These are phyloP conservation scores for Dicyrtoma fusca DNA, from an alignment of 2,888 invertebrate genomes.

Conservation along the genomic window DNA sequence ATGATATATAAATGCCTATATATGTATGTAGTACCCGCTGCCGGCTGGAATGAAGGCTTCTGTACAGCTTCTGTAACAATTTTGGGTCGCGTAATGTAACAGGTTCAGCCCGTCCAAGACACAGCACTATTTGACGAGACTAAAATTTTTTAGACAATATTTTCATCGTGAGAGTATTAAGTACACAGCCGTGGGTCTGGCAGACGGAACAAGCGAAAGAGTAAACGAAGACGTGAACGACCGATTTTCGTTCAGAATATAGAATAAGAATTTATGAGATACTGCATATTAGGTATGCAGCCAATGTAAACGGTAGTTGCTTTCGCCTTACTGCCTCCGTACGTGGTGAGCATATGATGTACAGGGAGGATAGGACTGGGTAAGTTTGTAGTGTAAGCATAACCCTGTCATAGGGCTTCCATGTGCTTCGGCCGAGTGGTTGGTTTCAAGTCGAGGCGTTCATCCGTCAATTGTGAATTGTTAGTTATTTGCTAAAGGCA, in stretches of 20 bases:
- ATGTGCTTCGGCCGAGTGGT: slow-evolving; percentile 21
- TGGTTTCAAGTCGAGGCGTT: slow-evolving; percentile 45
- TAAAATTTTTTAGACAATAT: background rate
- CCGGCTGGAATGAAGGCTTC: no score
- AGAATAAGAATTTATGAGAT: slow-evolving; percentile 29
- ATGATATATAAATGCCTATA: no score
- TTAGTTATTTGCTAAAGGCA: slow-evolving; percentile 50
- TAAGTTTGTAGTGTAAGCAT: slow-evolving; percentile 9
- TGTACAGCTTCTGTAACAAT: no score
- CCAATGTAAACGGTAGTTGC: slow-evolving; percentile 21
- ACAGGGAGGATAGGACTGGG: no score
- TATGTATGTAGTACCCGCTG: no score
- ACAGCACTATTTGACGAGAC: background rate
- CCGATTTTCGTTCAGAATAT: slow-evolving; percentile 25
- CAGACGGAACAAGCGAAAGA: slow-evolving; percentile 11
- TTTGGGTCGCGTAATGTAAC: background rate
- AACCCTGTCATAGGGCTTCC: background rate
- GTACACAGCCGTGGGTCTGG: slow-evolving; percentile 24
- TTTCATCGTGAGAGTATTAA: slow-evolving; percentile 10
- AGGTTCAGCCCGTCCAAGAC: background rate
- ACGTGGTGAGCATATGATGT: no score
- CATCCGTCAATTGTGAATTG: slow-evolving; percentile 50
- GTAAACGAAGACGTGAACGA: slow-evolving; percentile 34
- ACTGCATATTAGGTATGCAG: slow-evolving; percentile 25
- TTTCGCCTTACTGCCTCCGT: slow-evolving; percentile 5